Base-by-base conservation (phyloP, 2,888 invertebrate species). In the Catotricha subobsoleta region DNA sequence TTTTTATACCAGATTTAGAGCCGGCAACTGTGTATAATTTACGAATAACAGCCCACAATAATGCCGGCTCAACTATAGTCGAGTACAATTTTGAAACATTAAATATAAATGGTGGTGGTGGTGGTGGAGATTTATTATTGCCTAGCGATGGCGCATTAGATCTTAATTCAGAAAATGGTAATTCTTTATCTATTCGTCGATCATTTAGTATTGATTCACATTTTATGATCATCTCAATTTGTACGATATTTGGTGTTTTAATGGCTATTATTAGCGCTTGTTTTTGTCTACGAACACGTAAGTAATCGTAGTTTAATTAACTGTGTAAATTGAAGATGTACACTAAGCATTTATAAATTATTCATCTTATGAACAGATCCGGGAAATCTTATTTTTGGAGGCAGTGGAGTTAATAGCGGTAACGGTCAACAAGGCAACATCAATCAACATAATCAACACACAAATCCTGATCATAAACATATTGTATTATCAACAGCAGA, bases 51-150 rank as follows among this genome's bases (percentile, higher is more conserved):
- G 75, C 74, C 2, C 67, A 71, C 51, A 76, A 74, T 51, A 70
- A 72, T 51, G 74, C 75, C 4, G 76, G 76, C 0, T 66, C 70
- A 9, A 72, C 71, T 3, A 66, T 70, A 37, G 67, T 67, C 34
- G 68, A 69, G 47, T 69, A 71, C 48, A 62, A 64, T 44, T 71
- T 75, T 54, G 67, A 65, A 43, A 76, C 75, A 2, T 56, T 69
- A 39, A 27, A 23, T 16, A 8, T 40, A 3, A 18, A 33, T 15
- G 40, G 40, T 15, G 37, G 21, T 27, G 37, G 37, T 27, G 37
- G 15, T 20, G 20, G 23, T 7, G 21, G 21, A 25, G 35, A 21
- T 21, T 35, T 35, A 8, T 7, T 23, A 21, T 20, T 23, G 13
- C 6, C 12, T 35, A 21, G 37, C 9, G 27, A 37, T 10, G 27